Evolutionary conservation across 1,140 invertebrate species (phyloP).

Genomic region (Thaumetopoea pityocampa): DNA sequence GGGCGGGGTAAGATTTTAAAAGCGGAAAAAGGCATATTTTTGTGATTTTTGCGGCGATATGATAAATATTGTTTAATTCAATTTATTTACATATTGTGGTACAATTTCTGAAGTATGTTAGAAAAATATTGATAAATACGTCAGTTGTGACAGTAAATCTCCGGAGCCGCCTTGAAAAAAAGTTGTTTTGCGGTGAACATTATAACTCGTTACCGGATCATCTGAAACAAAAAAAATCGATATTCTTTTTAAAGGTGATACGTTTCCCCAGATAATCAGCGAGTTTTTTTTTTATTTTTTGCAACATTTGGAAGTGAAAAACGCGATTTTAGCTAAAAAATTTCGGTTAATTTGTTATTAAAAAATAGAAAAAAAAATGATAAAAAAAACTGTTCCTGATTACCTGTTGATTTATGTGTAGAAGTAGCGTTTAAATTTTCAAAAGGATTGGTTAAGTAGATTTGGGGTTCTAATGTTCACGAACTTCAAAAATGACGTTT

Average conservation of each 20-base stretch:
- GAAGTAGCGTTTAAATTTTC: constrained; percentile 1
- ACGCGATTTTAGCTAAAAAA: neutral
- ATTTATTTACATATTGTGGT: too few species aligned
- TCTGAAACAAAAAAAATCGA: constrained; percentile 1
- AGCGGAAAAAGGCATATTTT: too few species aligned
- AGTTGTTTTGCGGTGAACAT: neutral
- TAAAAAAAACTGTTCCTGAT: neutral
- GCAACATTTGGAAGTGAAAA: neutral
- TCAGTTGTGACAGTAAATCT: neutral
- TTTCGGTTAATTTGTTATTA: neutral
- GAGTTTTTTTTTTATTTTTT: neutral
- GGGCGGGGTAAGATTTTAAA: too few species aligned
- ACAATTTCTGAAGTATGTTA: too few species aligned
- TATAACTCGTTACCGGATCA: neutral
- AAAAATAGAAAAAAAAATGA: neutral
- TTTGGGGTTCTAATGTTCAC: neutral
- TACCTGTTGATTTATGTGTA: neutral
- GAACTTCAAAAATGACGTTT: neutral
- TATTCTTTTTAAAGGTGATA: neutral
- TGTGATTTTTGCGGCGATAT: too few species aligned
- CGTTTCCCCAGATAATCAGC: neutral
- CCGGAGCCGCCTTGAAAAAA: neutral
- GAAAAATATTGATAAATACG: constrained; percentile 1
- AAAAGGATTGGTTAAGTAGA: neutral
- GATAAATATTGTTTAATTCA: too few species aligned